Evolutionary conservation across 1,140 invertebrate genomes (phyloP), one percentile per base, ranked within the genome.

Genomic region (Tribolium castaneum): DNA sequence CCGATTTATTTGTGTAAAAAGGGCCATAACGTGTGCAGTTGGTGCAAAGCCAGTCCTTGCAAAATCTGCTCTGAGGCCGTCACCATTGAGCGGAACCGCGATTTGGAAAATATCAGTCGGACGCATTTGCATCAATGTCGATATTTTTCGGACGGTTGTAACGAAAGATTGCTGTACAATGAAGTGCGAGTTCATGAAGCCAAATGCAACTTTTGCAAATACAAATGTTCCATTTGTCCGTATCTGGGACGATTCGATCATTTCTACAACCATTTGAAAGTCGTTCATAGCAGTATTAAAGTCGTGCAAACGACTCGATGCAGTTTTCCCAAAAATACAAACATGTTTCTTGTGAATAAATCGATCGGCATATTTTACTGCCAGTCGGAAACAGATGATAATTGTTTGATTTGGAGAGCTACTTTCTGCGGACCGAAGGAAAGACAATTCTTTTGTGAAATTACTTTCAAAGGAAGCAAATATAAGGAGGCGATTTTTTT

Each of bases 361-460:
- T 77, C 77, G 6, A 73, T 78, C 22, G 84, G 84, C 0, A 79
- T 85, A 4, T 84, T 85, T 62, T 81, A 84, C 22, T 84, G 82
- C 76, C 74, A 35, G 9, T 77, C 81, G n/a, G 51, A 50, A 35
- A n/a, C 54, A 1, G 62, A 78, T 14, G 70, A 80, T 19, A 73
- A 79, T 54, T 73, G 14, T 30, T 19, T 19, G 16, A 19, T 45
- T 14, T 85, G 83, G 83, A 79, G 39, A 13, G 84, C 79, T 0
- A 76, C 75, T 30, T 84, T 82, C 56, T 82, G 80, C 16, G 84
- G 84, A 5, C 80, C 82, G 0, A 83, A 77, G 30, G 79, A 80
- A 16, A 80, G 80, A 51, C 80, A 77, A 49, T 84, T 83, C 72
- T 82, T 81, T 12, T 84, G 82, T 66, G 81, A 84, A 66, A 73